phyloP scores from a whole-genome alignment of 2,797 vertebrate genomes.

The Pseudocheirus occidentalis region DNA sequence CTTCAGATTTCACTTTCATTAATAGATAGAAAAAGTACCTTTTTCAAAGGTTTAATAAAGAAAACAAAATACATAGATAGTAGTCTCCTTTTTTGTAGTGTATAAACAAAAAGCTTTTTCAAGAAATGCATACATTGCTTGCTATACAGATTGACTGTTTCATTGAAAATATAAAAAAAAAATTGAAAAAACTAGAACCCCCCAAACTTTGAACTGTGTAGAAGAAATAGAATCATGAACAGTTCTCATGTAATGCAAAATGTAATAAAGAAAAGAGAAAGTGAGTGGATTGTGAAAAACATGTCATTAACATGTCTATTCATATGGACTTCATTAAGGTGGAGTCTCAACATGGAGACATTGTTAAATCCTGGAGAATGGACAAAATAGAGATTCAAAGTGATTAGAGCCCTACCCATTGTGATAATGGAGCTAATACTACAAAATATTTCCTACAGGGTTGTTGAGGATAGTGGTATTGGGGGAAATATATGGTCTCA shows the following conservation, averaged over 20 bases:
- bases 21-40: not conserved
- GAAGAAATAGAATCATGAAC: not conserved
- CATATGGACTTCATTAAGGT: not conserved
- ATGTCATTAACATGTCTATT: not conserved
- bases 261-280: not conserved
- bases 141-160: not conserved
- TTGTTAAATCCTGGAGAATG: no score
- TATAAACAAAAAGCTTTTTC: slow-evolving; percentile 23
- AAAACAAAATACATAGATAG: not conserved
- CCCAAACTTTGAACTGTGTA: not conserved
- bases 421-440: not conserved
- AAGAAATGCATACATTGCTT: not conserved
- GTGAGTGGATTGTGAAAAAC: not conserved
- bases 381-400: no score
- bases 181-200: not conserved
- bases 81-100: not conserved
- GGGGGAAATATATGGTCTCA: not conserved
- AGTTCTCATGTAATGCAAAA: not conserved
- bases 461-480: not conserved
- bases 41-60: slow-evolving; percentile 43
- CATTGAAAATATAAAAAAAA: not conserved
- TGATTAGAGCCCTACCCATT: not conserved
- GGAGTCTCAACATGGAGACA: no score
- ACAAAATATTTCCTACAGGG: not conserved
- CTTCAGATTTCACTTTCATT: slow-evolving; percentile 51